Evolutionary conservation across 2,797 vertebrate species (phyloP), one percentile per base, ranked within the genome.

Genomic region (Momotus momota): DNA sequence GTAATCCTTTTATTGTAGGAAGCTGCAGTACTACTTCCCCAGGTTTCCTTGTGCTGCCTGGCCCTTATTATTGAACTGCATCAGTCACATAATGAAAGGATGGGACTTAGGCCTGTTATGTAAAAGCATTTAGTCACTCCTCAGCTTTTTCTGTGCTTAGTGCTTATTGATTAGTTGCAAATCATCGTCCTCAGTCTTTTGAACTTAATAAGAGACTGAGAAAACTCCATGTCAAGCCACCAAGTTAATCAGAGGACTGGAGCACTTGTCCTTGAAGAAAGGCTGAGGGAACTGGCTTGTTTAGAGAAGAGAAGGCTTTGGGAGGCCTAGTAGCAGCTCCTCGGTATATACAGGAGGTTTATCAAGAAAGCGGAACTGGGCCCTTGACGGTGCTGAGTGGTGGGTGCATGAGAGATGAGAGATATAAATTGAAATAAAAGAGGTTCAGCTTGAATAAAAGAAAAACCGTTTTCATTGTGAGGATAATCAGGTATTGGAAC

Each of bases 261-360:
- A 82, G 35, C 58, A 33, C 2, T 6, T 82, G 49, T n/a, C 40
- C 52, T 65, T 69, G 48, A 48, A 19, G 31, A 65, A 38, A 46
- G 43, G 14, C 43, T 61, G 75, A 85, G 62, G 19, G 54, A 55
- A 31, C 12, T 43, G 35, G 10, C 45, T 75, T 79, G 15, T 27
- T 72, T 33, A 61, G 62, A 33, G 58, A 55, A 62, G 26, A 40
- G 43, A 16, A 4, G 45, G 38, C 49, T 64, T 69, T 82, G 62
- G 64, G 41, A 13, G 12, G 64, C 33, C 14, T 71, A 7, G 9
- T 7, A 66, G 22, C 19, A 62, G 75, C 1, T 0, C 25, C 19
- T 23, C 0, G 1, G 19, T 41, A 1, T 11, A 0, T 16, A 25
- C 43, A n/a, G 52, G 62, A 64, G 40, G n/a, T 7, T 35, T 2